phyloP scores from a whole-genome alignment of 2,888 invertebrate species.

The Synanthedon tipuliformis region DNA sequence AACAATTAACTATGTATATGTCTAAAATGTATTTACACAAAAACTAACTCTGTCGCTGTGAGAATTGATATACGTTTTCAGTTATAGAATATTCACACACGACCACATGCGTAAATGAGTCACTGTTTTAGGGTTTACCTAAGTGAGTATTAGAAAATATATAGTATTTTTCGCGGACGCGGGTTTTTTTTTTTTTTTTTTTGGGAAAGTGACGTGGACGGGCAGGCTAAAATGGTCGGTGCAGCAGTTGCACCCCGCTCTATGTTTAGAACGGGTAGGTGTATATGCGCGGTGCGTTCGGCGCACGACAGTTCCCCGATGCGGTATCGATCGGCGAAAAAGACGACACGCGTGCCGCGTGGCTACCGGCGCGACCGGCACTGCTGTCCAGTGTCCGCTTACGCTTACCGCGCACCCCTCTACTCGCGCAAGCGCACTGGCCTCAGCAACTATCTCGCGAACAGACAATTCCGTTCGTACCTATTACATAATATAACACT shows the following conservation, averaged over 20 bases:
- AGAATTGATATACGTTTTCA: neutral
- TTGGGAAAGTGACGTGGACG: constrained; percentile 23
- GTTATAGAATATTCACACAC: neutral
- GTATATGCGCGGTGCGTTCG: constrained; percentile 33
- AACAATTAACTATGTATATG: neutral
- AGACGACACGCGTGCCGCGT: constrained; percentile 55
- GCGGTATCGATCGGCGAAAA: constrained; percentile 30
- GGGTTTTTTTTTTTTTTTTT: constrained; percentile 7
- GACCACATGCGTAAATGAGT: constrained; percentile 4
- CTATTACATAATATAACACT: constrained; percentile 7
- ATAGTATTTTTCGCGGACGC: constrained; percentile 6
- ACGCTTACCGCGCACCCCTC: constrained; percentile 18
- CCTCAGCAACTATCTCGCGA: constrained; percentile 1
- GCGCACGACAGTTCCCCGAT: constrained; percentile 13
- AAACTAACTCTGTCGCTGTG: neutral
- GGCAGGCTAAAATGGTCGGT: constrained; percentile 26
- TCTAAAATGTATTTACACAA: neutral
- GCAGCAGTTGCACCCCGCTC: constrained; percentile 49
- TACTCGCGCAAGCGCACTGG: constrained; percentile 49
- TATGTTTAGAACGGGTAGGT: constrained; percentile 40
- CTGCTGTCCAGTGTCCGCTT: constrained; percentile 23
- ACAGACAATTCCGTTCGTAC: constrained; percentile 1
- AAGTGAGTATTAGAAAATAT: neutral
- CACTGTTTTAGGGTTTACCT: constrained; percentile 15
- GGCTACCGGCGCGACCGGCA: constrained; percentile 63